phyloP scores from a whole-genome alignment of 2,888 invertebrate genomes.

The Caenorhabditis sp. region DNA sequence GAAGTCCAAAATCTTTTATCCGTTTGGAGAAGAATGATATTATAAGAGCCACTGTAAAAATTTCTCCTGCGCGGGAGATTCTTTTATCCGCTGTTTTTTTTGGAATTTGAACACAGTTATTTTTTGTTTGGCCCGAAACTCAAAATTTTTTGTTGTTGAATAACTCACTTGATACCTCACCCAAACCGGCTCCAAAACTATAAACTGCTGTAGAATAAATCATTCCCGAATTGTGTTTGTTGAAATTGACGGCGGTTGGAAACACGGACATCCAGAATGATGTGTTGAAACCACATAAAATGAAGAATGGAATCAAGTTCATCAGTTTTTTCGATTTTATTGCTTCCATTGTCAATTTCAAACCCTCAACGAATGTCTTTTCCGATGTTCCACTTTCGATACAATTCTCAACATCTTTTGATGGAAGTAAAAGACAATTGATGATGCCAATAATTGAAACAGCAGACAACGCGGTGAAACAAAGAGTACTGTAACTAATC shows the following conservation, averaged over 20 bases:
- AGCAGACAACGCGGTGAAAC: background rate
- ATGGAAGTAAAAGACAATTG: constrained; percentile 38
- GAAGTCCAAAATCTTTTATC: too few relatives aligned
- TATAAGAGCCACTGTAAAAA: too few relatives aligned
- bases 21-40: too few relatives aligned
- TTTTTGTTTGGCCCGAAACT: too few relatives aligned
- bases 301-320: constrained; percentile 37
- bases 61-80: too few relatives aligned
- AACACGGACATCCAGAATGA: constrained; percentile 51
- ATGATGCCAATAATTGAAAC: constrained; percentile 36
- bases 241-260: constrained; percentile 53
- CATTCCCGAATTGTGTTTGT: constrained; percentile 22
- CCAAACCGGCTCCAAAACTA: constrained; percentile 41
- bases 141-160: too few relatives aligned
- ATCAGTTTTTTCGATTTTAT: constrained; percentile 28
- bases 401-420: constrained; percentile 40
- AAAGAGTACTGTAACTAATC: too few relatives aligned
- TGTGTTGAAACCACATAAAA: constrained; percentile 35
- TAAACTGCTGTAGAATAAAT: constrained; percentile 44
- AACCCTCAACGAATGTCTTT: constrained; percentile 16
- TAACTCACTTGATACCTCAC: constrained; percentile 47
- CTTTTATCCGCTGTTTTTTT: background rate
- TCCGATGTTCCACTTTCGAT: constrained; percentile 30
- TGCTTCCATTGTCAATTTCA: constrained; percentile 14
- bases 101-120: too few relatives aligned